A percentile compares a stretch with the other conserved stretches of the same genome.
These are phyloP conservation scores for Athene cunicularia DNA, from an alignment of 2,113 vertebrate species.

Conservation along the genomic window DNA sequence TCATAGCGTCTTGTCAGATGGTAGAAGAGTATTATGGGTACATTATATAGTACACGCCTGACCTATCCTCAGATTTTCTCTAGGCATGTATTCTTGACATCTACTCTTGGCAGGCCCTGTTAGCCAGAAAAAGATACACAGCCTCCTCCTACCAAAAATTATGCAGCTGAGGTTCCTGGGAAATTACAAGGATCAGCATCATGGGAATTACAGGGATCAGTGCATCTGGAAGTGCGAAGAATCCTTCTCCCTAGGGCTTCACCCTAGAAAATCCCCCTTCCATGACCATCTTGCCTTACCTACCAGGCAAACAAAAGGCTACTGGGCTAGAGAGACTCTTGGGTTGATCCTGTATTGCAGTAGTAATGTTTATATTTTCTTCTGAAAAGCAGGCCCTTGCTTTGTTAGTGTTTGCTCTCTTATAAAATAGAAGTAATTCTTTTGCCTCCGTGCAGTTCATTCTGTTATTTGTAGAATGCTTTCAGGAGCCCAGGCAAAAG, in stretches of 20 bases:
- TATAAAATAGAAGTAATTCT: neutral
- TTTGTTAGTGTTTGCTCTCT: neutral
- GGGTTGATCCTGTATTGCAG: neutral
- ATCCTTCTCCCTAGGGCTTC: neutral
- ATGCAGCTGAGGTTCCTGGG: neutral
- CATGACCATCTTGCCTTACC: fast-evolving
- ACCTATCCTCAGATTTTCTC: neutral
- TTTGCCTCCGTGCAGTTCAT: neutral
- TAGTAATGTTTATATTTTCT: neutral
- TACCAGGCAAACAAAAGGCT: neutral
- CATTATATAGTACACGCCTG: neutral
- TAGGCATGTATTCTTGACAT: neutral
- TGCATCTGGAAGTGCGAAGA: neutral
- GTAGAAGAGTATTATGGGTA: neutral
- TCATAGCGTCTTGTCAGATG: neutral
- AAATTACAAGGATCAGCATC: neutral
- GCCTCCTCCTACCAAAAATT: neutral
- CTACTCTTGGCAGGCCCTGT: neutral
- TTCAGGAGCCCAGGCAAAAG: neutral
- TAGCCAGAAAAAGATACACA: neutral
- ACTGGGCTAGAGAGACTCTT: neutral
- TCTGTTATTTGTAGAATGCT: neutral
- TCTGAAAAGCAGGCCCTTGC: neutral
- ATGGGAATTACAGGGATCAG: neutral
- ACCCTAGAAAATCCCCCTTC: neutral